Evolutionary conservation across 1,140 invertebrate genomes (phyloP), one percentile per base, ranked within the genome.

Genomic region (Macrotrachela quadricornifera): DNA sequence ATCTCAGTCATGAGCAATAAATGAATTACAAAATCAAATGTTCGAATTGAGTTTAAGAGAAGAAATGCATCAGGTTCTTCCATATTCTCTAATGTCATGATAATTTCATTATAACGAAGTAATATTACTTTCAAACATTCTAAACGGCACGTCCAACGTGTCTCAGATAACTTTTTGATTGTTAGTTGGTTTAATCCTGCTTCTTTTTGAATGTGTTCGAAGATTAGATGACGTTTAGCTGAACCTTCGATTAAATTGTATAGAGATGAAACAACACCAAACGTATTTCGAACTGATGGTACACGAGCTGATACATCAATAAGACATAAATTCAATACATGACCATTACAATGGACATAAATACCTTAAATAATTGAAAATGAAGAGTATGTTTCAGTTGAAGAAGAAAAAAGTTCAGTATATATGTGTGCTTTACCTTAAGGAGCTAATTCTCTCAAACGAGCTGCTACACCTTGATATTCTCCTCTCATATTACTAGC

Each of bases 231-330:
- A 30, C 41, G 49, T 44, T 50, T 50, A 21, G 40, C 15, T 37
- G 49, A 50, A 14, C 49, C 49, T 40, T 44, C 18, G 36, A 50
- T 42, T 17, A 50, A 36, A 50, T 50, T 50, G 44, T 44, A 50
- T 43, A 50, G 17, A 11, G 49, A 50, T 30, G 43, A 43, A n/a
- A 50, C 37, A 36, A 18, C 18, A 36, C 49, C 49, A 30, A 44
- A 16, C 1, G 40, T 43, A 15, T 50, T 50, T 44, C 41, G 40
- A 40, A 50, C 49, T 50, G 43, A 13, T 43, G 15, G 18, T 43
- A 15, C 36, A 44, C n/a, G 17, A 11, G 10, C 36, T 15, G 40
- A 50, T 10, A 40, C 18, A 43, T 50, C 17, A 30, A 43, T 11
- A 39, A 50, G 17, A n/a, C 40, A 39, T 21, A 50, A 43, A 30